Conservation (phyloP, 2,888 invertebrate genomes). For the Yponomeuta cagnagella region DNA sequence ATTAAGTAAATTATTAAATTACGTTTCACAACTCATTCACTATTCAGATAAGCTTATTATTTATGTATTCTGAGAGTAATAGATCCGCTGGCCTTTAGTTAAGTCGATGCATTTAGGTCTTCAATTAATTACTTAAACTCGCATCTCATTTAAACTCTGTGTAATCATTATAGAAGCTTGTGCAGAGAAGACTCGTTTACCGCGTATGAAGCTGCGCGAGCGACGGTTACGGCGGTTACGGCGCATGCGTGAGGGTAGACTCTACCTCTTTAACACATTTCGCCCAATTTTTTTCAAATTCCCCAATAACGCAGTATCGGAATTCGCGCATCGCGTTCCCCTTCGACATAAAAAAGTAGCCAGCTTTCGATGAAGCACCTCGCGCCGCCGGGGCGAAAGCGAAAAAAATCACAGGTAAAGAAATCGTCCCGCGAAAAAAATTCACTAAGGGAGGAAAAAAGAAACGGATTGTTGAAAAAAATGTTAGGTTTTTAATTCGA, state of each 20-base stretch:
- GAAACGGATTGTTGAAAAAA: constrained; percentile 70
- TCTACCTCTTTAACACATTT: constrained; percentile 17
- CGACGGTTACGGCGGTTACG: too few species aligned
- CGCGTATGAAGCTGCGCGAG: too few species aligned
- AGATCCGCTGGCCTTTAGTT: too few species aligned
- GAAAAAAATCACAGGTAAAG: constrained; percentile 72
- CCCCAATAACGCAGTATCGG: constrained; percentile 36
- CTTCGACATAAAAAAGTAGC: constrained; percentile 69
- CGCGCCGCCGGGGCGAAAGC: constrained; percentile 52
- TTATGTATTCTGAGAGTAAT: too few species aligned
- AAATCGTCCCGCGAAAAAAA: constrained; percentile 68
- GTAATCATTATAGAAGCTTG: too few species aligned
- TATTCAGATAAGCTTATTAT: too few species aligned
- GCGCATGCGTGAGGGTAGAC: too few species aligned
- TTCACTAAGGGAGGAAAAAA: constrained; percentile 73
- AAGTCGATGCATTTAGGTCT: constrained; percentile 19
- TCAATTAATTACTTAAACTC: constrained; percentile 40
- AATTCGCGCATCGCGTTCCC: constrained; percentile 71
- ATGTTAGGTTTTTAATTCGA: constrained; percentile 66
- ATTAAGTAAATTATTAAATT: too few species aligned
- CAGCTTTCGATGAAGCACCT: constrained; percentile 70
- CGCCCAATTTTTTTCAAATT: constrained; percentile 17
- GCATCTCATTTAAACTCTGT: too few species aligned
- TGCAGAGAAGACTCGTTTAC: too few species aligned
- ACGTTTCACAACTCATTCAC: too few species aligned